Evolutionary conservation across 2,797 vertebrate species (phyloP), one percentile per base, ranked within the genome.

Genomic region (Triplophysa yarkandensis): DNA sequence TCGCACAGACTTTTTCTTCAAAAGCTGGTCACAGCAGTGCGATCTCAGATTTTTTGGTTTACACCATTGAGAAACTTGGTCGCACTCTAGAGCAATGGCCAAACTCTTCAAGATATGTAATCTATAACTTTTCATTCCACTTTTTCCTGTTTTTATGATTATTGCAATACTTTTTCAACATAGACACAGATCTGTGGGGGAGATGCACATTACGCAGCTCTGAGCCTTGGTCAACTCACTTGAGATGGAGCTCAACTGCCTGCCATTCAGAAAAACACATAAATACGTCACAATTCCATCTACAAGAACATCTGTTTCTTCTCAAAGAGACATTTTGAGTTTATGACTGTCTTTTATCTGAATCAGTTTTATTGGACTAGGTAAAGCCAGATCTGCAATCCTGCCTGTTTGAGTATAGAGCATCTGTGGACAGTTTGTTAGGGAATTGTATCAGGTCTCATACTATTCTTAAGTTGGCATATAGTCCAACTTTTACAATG

Each of bases 111-210:
- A 82, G 82, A 87, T 85, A 86, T 79, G 77, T 66, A 60, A 82
- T 84, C 7, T 32, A 81, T 89, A 71, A 89, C 88, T 84, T 88
- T 74, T n/a, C n/a, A n/a, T 88, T 88, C 86, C 87, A 87, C 80
- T 85, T 74, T 77, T 43, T 36, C 36, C 32, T 77, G 83, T 81
- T 76, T 80, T 70, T 71, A 85, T 76, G 69, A 81, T 82, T 85
- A 82, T 81, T 82, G 68, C 62, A 82, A 46, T 69, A 72, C 73
- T 85, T 85, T 83, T 41, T 43, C 46, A 16, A 21, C 63, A 27
- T 21, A 46, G 32, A 50, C 28, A 23, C 43, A 77, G 43, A 60
- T 63, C 43, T 71, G 43, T 0, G 2, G 30, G 43, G 44, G 10
- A 39, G 21, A 48, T 1, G 1, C 30, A 39, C 9, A 61, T 71